Percentiles rank a stretch among this genome's conserved stretches.
Conservation (phyloP, 2,113 vertebrate species). For the Petrocephalus microphthalmus region DNA sequence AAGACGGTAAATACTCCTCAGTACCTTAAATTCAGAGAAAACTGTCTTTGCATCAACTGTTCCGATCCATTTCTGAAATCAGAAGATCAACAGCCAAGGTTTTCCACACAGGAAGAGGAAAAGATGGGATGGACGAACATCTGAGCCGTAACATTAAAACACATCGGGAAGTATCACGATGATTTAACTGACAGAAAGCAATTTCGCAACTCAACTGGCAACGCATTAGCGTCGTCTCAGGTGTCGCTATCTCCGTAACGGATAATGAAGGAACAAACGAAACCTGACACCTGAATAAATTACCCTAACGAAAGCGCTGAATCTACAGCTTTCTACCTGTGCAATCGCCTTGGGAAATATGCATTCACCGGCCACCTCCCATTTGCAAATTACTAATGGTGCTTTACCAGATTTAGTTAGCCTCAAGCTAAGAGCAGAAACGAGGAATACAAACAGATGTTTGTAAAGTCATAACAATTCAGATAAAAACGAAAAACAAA, state of each 20-base stretch:
- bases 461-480: neutral
- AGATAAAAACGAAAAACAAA: constrained; percentile 5
- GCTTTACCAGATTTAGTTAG: neutral
- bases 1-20: constrained; percentile 1
- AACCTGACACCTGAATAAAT: constrained; percentile 9
- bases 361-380: neutral
- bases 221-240: constrained; percentile 1
- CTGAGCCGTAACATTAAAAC: neutral
- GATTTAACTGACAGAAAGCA: constrained; percentile 15
- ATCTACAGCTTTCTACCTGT: constrained; percentile 9
- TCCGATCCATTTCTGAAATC: neutral
- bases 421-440: neutral
- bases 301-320: constrained; percentile 3
- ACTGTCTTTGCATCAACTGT: neutral
- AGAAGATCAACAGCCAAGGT: neutral
- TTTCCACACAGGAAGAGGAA: neutral
- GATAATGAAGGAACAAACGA: constrained; percentile 4
- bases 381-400: constrained; percentile 7
- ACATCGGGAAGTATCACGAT: neutral
- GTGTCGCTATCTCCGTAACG: neutral
- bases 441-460: too few relatives aligned
- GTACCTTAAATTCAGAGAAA: neutral
- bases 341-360: neutral
- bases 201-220: neutral
- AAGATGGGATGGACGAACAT: neutral